Base-by-base conservation (phyloP, 1,140 invertebrate genomes). In the Lethrus apterus region DNA sequence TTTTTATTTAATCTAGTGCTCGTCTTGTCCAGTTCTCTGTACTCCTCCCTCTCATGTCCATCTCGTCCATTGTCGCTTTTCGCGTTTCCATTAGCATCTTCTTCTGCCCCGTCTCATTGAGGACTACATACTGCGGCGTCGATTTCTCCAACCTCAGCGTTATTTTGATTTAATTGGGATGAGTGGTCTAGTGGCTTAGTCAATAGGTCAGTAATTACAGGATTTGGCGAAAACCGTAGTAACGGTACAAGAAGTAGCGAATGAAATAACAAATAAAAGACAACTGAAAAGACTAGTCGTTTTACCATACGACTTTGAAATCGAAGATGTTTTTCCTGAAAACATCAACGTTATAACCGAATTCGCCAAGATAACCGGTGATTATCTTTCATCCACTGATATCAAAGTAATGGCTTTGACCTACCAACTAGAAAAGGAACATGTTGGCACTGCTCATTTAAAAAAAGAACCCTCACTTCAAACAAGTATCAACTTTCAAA, bases 351-450 rank as follows among this genome's bases (percentile, higher is more conserved):
- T 84, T 66, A 84, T 97, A 8, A 86, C 84, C 7, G 89, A 97
- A 45, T 98, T 96, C 71, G 75, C 93, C 0, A 98, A 97, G 63
- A 95, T 94, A 70, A 98, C 94, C 48, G 96, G 96, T 18, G 96
- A 99, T 68, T 98, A 93, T 66, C 71, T 99, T 3, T 98, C 95
- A 4, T 80, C 85, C 4, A 87, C 86, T 10, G 95, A 99, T 73
- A 80, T 98, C 9, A 91, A 92, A 75, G 80, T 99, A 0, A 83
- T 99, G 56, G 93, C 94, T 0, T 68, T 98, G 3, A 84, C 91
- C 5, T 95, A 95, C 72, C 84, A 93, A 60, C 65, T 98, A 19
- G 90, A 98, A 60, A 86, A 87, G 59, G 84, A 95, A 71, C 70
- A 80, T 58, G 71, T 86, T 34, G 91, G 90, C 13, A 77, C 64